phyloP scores from a whole-genome alignment of 2,113 vertebrate genomes.

The Siniperca chuatsi region DNA sequence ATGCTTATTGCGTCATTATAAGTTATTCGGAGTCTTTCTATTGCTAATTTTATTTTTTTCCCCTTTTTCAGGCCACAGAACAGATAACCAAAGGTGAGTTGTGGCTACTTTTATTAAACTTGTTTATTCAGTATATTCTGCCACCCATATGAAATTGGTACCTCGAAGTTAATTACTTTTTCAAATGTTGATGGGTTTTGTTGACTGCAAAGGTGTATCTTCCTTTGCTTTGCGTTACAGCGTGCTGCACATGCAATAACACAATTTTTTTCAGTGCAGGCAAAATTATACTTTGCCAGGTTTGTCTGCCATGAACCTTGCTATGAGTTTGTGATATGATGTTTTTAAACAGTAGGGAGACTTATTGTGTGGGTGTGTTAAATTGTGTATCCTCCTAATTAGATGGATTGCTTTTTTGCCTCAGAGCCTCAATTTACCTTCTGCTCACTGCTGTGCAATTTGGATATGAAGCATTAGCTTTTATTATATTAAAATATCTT shows the following conservation, averaged over 20 bases:
- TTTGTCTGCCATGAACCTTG: not conserved
- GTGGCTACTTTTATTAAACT: conserved; percentile 22
- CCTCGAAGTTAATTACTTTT: not conserved
- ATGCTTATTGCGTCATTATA: not conserved
- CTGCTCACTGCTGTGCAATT: conserved; percentile 2
- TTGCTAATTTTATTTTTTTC: conserved; percentile 24
- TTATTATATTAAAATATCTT: conserved; percentile 31
- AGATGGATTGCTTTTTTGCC: conserved; percentile 17
- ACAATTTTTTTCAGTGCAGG: not conserved
- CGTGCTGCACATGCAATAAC: not conserved
- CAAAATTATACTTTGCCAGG: not conserved
- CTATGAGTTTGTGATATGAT: not conserved
- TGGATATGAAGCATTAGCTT: conserved; percentile 33
- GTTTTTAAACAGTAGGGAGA: conserved; percentile 23
- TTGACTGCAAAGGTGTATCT: not conserved
- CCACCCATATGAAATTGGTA: not conserved
- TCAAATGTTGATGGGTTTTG: not conserved
- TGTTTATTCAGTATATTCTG: not conserved
- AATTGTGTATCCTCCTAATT: conserved; percentile 21
- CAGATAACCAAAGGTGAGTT: conserved; percentile 99
- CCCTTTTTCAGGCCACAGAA: conserved; percentile 92
- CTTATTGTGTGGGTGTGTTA: not conserved
- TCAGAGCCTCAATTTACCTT: conserved; percentile 23
- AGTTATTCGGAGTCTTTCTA: not conserved
- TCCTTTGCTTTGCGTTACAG: not conserved